Evolutionary conservation across 2,888 invertebrate species (phyloP).

Genomic region (Luffia ferchaultella): DNA sequence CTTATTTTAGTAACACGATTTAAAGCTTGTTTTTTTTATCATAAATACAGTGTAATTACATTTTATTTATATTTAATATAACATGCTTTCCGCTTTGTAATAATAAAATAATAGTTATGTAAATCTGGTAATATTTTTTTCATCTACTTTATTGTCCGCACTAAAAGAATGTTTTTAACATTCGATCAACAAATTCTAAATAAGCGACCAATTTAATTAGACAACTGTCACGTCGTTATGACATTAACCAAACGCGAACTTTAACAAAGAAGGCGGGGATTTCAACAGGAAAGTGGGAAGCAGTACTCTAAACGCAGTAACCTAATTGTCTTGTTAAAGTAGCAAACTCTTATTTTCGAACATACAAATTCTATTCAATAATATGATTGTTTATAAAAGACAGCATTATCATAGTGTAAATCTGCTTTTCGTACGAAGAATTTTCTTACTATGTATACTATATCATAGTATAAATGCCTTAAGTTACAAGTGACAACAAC

Average conservation of each 20-base stretch:
- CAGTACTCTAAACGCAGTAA: too few relatives aligned
- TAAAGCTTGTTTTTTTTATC: constrained; percentile 58
- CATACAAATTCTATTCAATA: too few relatives aligned
- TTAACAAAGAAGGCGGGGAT: too few relatives aligned
- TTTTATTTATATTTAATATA: constrained; percentile 6
- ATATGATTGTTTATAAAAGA: too few relatives aligned
- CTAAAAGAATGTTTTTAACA: constrained; percentile 43
- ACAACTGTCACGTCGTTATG: neutral
- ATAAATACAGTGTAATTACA: constrained; percentile 20
- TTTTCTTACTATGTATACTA: too few relatives aligned
- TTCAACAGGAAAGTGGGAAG: neutral
- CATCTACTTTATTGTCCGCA: constrained; percentile 58
- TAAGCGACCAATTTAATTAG: neutral
- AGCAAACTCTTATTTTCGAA: too few relatives aligned
- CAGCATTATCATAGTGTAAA: too few relatives aligned
- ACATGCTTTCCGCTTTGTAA: constrained; percentile 13
- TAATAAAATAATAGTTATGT: neutral
- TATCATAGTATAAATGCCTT: too few relatives aligned
- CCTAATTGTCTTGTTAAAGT: too few relatives aligned
- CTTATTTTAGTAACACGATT: constrained; percentile 37
- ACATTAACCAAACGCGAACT: too few relatives aligned
- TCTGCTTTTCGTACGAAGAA: too few relatives aligned
- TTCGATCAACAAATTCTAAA: constrained; percentile 19
- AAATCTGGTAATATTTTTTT: constrained; percentile 16
- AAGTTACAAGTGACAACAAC: too few relatives aligned